These are phyloP conservation scores for Dreissena polymorpha DNA, from an alignment of 1,140 invertebrate species.

Conservation along the genomic window DNA sequence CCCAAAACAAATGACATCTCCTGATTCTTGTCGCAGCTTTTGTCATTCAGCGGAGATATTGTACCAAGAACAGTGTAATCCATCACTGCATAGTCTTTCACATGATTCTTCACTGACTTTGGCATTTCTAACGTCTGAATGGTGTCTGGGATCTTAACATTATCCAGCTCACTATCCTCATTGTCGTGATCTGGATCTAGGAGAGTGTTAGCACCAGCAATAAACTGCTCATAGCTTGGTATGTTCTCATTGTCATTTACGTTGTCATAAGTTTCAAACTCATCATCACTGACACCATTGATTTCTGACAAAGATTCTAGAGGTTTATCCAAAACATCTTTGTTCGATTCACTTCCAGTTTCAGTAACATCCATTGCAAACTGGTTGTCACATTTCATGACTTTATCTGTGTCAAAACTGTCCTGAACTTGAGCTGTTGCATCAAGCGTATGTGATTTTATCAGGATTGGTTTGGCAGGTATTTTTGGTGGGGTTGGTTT, in stretches of 20 bases:
- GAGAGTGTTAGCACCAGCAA: slow-evolving; percentile 10
- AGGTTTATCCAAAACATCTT: slow-evolving; percentile 48
- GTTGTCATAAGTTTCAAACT: slow-evolving; percentile 44
- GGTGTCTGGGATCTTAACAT: not conserved
- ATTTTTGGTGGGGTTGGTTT: slow-evolving; percentile 19
- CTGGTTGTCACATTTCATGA: not conserved
- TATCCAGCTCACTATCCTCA: slow-evolving; percentile 19
- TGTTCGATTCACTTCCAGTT: not conserved
- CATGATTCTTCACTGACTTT: not conserved
- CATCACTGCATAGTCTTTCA: slow-evolving; percentile 17
- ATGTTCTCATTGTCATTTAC: slow-evolving; percentile 36
- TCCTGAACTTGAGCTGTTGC: not conserved
- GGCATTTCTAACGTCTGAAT: slow-evolving; percentile 23
- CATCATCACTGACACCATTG: slow-evolving; percentile 41
- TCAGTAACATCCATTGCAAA: not conserved
- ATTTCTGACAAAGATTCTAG: slow-evolving; percentile 42
- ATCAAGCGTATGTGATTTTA: not conserved
- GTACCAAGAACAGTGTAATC: slow-evolving; percentile 52
- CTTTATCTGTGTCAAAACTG: not conserved
- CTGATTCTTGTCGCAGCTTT: slow-evolving; percentile 6
- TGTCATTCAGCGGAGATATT: slow-evolving; percentile 43
- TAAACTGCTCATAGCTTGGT: slow-evolving; percentile 47
- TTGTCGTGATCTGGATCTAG: slow-evolving; percentile 12
- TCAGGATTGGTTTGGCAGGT: slow-evolving; percentile 6
- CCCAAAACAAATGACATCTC: slow-evolving; percentile 45